Conservation (phyloP, 2,113 vertebrate species). For the Mohoua ochrocephala region DNA sequence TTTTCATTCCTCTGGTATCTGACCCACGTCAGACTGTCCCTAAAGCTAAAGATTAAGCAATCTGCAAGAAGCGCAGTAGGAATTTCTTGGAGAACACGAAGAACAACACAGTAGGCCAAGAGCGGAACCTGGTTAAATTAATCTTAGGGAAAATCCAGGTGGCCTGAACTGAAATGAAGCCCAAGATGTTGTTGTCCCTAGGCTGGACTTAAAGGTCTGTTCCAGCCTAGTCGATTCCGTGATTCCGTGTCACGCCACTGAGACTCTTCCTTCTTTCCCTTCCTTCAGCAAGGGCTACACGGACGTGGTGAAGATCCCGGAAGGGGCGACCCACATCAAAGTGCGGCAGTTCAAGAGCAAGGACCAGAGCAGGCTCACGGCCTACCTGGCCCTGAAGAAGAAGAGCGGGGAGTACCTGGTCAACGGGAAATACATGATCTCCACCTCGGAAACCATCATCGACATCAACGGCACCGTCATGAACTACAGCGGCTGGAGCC, state of each 20-base stretch:
- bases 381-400: slow-evolving; percentile 90
- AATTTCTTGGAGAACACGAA: not conserved
- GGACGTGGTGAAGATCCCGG: slow-evolving; percentile 91
- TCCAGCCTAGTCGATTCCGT: not conserved
- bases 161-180: not conserved
- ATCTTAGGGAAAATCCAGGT: not conserved
- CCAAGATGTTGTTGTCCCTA: not conserved
- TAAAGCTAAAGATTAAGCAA: slow-evolving; percentile 26
- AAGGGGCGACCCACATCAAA: slow-evolving; percentile 93
- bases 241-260: not conserved
- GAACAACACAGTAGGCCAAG: not conserved
- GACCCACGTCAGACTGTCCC: not conserved
- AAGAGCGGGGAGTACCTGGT: slow-evolving; percentile 88
- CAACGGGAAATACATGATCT: slow-evolving; percentile 98
- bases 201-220: not conserved
- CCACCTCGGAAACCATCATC: slow-evolving; percentile 92
- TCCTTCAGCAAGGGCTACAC: slow-evolving; percentile 93
- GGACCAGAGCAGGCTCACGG: slow-evolving; percentile 89
- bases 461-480: slow-evolving; percentile 90
- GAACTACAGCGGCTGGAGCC: slow-evolving; percentile 98
- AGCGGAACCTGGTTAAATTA: not conserved
- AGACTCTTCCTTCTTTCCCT: not conserved
- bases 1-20: slow-evolving; percentile 31
- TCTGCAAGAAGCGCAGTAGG: not conserved
- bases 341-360: slow-evolving; percentile 93